Evolutionary conservation across 2,888 invertebrate species (phyloP).

Genomic region (Cremastobaeus sp.): DNA sequence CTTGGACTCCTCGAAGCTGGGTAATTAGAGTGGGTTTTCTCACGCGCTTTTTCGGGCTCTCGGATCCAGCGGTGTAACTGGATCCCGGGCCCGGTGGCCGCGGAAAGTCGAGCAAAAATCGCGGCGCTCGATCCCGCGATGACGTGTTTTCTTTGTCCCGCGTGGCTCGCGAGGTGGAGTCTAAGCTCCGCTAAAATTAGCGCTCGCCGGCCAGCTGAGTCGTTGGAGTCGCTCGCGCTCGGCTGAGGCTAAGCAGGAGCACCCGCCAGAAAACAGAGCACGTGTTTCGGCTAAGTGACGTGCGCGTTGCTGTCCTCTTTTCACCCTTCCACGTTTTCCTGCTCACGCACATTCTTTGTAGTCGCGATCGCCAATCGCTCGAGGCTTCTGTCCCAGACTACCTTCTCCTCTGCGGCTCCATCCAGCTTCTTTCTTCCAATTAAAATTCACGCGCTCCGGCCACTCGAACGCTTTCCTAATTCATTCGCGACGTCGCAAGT

Average conservation of each 20-base stretch:
- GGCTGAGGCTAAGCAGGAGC: constrained; percentile 71
- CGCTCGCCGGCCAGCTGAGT: constrained; percentile 67
- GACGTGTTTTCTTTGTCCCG: constrained; percentile 73
- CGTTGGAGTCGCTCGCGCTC: constrained; percentile 19
- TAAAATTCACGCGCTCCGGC: no score
- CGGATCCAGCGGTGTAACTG: background rate
- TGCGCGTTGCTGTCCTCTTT: constrained; percentile 68
- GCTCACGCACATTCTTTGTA: constrained; percentile 38
- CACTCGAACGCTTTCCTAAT: no score
- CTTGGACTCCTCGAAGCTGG: no score
- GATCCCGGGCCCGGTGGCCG: background rate
- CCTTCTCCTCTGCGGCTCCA: no score
- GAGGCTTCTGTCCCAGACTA: no score
- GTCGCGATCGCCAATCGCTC: constrained; percentile 24
- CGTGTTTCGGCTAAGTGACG: constrained; percentile 76
- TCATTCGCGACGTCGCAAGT: no score
- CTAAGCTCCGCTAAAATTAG: constrained; percentile 74
- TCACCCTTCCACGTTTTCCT: constrained; percentile 52
- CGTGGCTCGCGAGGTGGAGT: constrained; percentile 68
- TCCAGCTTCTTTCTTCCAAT: no score
- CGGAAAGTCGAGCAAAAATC: constrained; percentile 39
- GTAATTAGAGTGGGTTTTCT: background rate
- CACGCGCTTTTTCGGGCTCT: background rate
- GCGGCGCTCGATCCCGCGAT: constrained; percentile 46
- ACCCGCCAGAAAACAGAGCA: constrained; percentile 77